These are phyloP conservation scores for Pseudococcus longispinus DNA, from an alignment of 2,888 invertebrate species.

Conservation along the genomic window DNA sequence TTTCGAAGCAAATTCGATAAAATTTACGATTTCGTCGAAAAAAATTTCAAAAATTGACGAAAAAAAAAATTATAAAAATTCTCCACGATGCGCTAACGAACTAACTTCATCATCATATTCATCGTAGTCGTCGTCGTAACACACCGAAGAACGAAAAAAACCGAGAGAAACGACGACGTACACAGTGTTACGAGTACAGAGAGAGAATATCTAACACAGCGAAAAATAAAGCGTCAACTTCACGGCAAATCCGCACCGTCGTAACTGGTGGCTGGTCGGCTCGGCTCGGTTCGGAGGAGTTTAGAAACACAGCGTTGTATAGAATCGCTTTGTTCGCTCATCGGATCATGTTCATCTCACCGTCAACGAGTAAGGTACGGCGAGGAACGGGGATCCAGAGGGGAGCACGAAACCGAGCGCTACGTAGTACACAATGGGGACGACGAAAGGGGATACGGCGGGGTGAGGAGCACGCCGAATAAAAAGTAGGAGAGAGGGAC, in stretches of 20 bases:
- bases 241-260: slow-evolving; percentile 53
- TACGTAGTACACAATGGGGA: slow-evolving; percentile 5
- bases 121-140: neutral
- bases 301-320: slow-evolving; percentile 14
- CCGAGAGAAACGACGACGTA: neutral
- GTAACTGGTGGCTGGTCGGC: slow-evolving; percentile 56
- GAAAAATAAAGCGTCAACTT: slow-evolving; percentile 45
- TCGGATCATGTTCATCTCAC: slow-evolving; percentile 55
- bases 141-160: neutral
- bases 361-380: slow-evolving; percentile 45
- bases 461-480: slow-evolving; percentile 4
- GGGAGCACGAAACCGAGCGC: neutral
- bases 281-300: slow-evolving; percentile 53
- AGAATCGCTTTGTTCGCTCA: slow-evolving; percentile 54
- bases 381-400: neutral
- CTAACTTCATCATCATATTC: neutral
- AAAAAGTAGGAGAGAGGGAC: slow-evolving; percentile 42
- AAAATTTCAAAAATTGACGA: neutral
- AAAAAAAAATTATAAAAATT: neutral
- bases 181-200: slow-evolving; percentile 1
- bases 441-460: neutral
- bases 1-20: neutral
- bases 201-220: neutral
- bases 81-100: neutral
- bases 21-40: neutral